Conservation (phyloP, 2,113 vertebrate species). For the Oryctolagus cuniculus region mOryCun1.1 NC_091435.1:25888001-25888500, state of each 20-base stretch:
- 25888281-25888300: background rate
- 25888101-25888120: too few relatives aligned
- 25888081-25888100: background rate
- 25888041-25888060: background rate
- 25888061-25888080: background rate
- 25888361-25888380: background rate
- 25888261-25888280: background rate
- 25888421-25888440: too few relatives aligned
- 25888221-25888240: background rate
- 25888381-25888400: background rate
- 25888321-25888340: background rate
- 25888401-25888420: background rate
- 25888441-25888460: too few relatives aligned
- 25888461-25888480: too few relatives aligned
- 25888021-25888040: background rate
- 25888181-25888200: rapidly evolving
- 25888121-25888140: background rate
- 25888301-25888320: background rate
- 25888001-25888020: background rate
- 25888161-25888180: too few relatives aligned
- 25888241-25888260: background rate
- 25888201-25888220: background rate
- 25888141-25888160: background rate
- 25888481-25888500: too few relatives aligned
- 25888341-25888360: background rate